Base-by-base conservation (phyloP, 2,888 invertebrate genomes). In the Helleia helle region DNA sequence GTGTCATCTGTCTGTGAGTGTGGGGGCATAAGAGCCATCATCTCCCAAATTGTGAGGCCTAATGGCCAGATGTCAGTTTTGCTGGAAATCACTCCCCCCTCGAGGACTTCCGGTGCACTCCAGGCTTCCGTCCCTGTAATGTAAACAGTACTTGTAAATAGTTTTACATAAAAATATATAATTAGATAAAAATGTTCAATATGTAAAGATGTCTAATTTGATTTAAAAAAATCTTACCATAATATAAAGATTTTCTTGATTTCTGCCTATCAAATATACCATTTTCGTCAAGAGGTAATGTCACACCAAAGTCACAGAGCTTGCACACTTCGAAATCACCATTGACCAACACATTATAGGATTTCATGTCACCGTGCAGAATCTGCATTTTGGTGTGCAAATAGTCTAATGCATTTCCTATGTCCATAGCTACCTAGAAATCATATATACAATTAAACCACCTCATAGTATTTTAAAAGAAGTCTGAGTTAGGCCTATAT, bases 271-370 rank as follows among this genome's bases (percentile, higher is more conserved):
- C 87, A 14, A 93, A 60, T 2, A 80, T 69, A 0, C 91, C 91
- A 54, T 89, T 86, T 45, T 88, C 80, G 31, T 89, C 88, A 1
- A 94, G 65, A 0, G 91, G 91, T 45, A 94, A 56, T 14, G 91
- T 89, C n/a, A 93, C 93, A 2, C 94, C 94, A 65, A 95, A 95
- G 71, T 95, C 94, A 55, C 95, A 94, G 11, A 94, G 71, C 66
- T 95, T 94, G 50, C 93, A 91, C 1, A 87, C 81, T 17, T 87
- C 86, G 63, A 93, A 93, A 59, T 93, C 88, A 7, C 89, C 91
- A 49, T 93, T 92, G 1, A 95, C 85, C 1, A 95, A 83, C 28
- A 95, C 77, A 62, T 95, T 95, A 60, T 89, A 91, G 0, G 94
- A 94, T 71, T 95, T 95, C 26, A 95, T 80, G 65, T 95, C 95